Evolutionary conservation across 2,113 vertebrate species (phyloP), one percentile per base, ranked within the genome.

Genomic region (Pyxicephalus adspersus): DNA sequence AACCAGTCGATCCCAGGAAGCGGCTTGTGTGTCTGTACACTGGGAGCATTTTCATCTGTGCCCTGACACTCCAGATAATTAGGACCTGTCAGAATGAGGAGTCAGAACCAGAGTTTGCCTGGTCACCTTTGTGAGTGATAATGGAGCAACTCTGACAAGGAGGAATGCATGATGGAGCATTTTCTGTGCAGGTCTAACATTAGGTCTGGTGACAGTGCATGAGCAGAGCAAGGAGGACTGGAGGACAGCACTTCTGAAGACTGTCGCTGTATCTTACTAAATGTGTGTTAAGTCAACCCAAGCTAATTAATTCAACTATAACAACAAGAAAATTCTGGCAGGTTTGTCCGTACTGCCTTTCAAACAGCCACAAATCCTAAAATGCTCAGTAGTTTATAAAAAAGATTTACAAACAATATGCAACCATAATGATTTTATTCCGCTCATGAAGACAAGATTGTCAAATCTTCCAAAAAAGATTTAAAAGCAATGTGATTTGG

Each of bases 61-160:
- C 76, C 76, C 76, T 77, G 61, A 77, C 55, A 76, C 55, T 60
- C 74, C 17, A 50, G 76, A 77, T 65, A 77, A 77, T 77, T 77
- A 66, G 61, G 51, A 63, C 63, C 51, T 77, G 63, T 77, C 76
- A 77, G 28, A 64, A 54, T 55, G 50, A 55, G 61, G 38, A 77
- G 76, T 63, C 50, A 54, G 63, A 77, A 55, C 76, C 76, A 66
- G 61, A 66, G 75, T 77, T 77, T 64, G 75, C 61, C 75, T 77
- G 75, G 75, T 77, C 75, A 77, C 61, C 50, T 52, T 78, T 78
- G 76, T 31, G 50, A 78, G 64, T 78, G 64, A 66, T 67, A 78
- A 66, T 67, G 76, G 76, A 78, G 38, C 63, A 65, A 20, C 60
- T 31, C 45, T 67, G 63, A 77, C 76, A 77, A 77, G 76, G 60